Evolutionary conservation across 2,797 vertebrate genomes (phyloP).

Genomic region (Enteromius paludinosus): DNA sequence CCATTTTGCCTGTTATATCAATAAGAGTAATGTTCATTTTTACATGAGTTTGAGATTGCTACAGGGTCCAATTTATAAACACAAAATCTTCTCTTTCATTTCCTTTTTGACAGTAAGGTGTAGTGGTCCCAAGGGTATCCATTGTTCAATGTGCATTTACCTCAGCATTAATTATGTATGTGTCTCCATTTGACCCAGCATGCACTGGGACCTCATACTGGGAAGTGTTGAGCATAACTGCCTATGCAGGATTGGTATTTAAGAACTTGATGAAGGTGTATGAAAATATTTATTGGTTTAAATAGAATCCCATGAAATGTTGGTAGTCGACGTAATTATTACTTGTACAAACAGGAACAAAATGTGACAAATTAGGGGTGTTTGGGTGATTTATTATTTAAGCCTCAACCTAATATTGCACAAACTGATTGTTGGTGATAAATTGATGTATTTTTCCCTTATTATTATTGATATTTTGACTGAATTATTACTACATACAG

Average conservation of each 20-base stretch:
- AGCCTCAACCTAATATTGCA: background rate
- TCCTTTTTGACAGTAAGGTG: slow-evolving; percentile 48
- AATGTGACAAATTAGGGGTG: background rate
- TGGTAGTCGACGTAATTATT: background rate
- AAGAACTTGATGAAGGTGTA: background rate
- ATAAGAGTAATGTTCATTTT: background rate
- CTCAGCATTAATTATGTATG: slow-evolving; percentile 71
- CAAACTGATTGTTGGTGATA: background rate
- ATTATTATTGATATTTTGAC: background rate
- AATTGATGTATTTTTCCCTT: background rate
- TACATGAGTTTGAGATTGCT: background rate
- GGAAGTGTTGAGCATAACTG: slow-evolving; percentile 39
- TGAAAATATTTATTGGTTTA: slow-evolving; percentile 1
- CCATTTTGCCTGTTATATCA: background rate
- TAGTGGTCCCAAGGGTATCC: slow-evolving; percentile 55
- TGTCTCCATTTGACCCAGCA: slow-evolving; percentile 65
- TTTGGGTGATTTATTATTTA: background rate
- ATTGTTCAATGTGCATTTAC: slow-evolving; percentile 66
- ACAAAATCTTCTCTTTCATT: slow-evolving; percentile 12
- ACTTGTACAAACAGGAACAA: background rate
- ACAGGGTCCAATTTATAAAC: background rate
- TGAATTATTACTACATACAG: background rate
- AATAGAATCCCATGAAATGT: background rate
- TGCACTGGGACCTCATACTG: slow-evolving; percentile 58
- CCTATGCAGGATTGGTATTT: background rate